Percentiles rank a stretch among this genome's conserved stretches.
Conservation (phyloP, 2,888 invertebrate genomes). For the Drosophila birchii region DNA sequence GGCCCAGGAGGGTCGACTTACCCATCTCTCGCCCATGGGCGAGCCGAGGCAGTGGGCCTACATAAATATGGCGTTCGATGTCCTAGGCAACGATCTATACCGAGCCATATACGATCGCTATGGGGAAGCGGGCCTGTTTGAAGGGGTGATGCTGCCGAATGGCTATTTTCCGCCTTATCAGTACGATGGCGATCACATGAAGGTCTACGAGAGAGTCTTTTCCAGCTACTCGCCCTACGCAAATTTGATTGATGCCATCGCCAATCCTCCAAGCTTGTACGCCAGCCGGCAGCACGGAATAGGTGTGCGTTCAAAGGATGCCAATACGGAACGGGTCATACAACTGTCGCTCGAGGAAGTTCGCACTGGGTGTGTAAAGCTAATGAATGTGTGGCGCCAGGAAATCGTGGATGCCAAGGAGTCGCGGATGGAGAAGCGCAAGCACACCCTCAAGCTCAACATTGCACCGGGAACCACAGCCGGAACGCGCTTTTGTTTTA, state of each 20-base stretch:
- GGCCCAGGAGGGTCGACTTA: constrained; percentile 68
- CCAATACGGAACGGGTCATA: constrained; percentile 86
- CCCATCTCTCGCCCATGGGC: constrained; percentile 74
- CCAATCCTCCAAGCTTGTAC: constrained; percentile 88
- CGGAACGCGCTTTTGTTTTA: constrained; percentile 90
- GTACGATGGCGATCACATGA: constrained; percentile 92
- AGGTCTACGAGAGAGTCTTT: constrained; percentile 92
- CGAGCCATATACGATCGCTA: constrained; percentile 94
- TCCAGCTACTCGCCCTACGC: constrained; percentile 93
- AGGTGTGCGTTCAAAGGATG: constrained; percentile 88
- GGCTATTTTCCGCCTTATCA: constrained; percentile 90
- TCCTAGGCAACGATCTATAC: constrained; percentile 86
- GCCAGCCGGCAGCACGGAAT: constrained; percentile 87
- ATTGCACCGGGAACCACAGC: constrained; percentile 90
- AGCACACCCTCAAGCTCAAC: constrained; percentile 90
- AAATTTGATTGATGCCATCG: constrained; percentile 89
- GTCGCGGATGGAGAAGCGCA: constrained; percentile 87
- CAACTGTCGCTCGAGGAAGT: constrained; percentile 88
- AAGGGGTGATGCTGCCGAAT: constrained; percentile 90
- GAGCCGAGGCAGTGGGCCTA: constrained; percentile 80
- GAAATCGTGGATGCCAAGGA: constrained; percentile 88
- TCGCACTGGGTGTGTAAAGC: constrained; percentile 91
- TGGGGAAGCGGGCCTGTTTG: constrained; percentile 94
- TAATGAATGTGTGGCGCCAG: constrained; percentile 91
- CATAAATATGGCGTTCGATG: constrained; percentile 92